Conservation (phyloP, 2,888 invertebrate genomes). For the Dryobotodes eremita region DNA sequence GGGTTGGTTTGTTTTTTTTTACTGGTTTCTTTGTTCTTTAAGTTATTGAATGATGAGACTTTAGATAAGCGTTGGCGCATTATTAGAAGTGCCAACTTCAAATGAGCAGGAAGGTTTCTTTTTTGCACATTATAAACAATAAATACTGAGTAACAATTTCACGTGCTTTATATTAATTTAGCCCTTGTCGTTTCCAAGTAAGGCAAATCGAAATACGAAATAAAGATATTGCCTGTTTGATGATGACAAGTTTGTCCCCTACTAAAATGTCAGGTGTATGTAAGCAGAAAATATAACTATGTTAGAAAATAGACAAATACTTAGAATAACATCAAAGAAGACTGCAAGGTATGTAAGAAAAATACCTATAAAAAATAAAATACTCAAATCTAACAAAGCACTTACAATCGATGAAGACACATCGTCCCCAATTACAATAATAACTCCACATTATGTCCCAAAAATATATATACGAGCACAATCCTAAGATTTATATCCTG, state of each 20-base stretch:
- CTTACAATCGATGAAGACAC: slow-evolving; percentile 5
- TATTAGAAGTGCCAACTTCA: neutral
- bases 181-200: neutral
- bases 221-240: neutral
- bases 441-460: neutral
- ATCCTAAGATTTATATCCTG: slow-evolving; percentile 38
- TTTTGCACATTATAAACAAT: neutral
- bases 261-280: neutral
- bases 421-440: slow-evolving; percentile 25
- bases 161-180: neutral
- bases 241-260: neutral
- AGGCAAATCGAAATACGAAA: neutral
- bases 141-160: neutral
- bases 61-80: neutral
- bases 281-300: neutral
- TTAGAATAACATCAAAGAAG: neutral
- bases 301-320: neutral
- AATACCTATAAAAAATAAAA: neutral
- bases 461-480: slow-evolving; percentile 23
- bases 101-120: neutral
- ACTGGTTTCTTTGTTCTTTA: neutral
- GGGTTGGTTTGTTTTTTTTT: neutral
- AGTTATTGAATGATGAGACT: neutral
- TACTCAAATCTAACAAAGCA: neutral
- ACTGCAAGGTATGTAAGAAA: neutral